Percentiles rank a stretch among this genome's conserved stretches.
Conservation (phyloP, 2,888 invertebrate genomes). For the Orchesella flavescens region DNA sequence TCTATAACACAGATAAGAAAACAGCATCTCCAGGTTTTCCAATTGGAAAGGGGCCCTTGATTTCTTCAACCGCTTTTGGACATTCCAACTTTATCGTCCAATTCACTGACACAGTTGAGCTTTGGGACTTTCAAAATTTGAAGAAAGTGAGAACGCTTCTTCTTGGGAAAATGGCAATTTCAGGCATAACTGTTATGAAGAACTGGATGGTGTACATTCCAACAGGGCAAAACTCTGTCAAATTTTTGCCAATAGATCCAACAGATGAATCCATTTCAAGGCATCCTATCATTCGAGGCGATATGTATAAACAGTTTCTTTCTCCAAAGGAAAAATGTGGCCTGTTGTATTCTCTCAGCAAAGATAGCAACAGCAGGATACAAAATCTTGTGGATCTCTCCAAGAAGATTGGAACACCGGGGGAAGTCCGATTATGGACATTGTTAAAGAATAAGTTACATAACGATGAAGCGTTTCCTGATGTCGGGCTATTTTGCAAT, state of each 20-base stretch:
- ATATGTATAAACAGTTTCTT: conserved; percentile 59
- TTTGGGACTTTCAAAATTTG: conserved; percentile 67
- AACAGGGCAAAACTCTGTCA: conserved; percentile 65
- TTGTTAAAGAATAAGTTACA: conserved; percentile 52
- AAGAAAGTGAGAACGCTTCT: conserved; percentile 67
- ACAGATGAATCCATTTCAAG: conserved; percentile 28
- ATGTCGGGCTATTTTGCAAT: conserved; percentile 45
- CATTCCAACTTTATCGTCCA: conserved; percentile 64
- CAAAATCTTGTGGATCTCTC: conserved; percentile 45
- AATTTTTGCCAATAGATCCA: conserved; percentile 66
- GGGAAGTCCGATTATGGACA: conserved; percentile 68
- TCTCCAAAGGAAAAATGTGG: conserved; percentile 56
- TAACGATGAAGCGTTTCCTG: conserved; percentile 12
- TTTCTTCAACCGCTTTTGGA: conserved; percentile 61
- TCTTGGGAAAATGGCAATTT: conserved; percentile 63
- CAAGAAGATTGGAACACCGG: conserved; percentile 56
- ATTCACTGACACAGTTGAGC: conserved; percentile 67
- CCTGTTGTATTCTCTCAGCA: conserved; percentile 42
- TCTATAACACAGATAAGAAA: conserved; percentile 71
- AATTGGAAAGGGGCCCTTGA: conserved; percentile 68
- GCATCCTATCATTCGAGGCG: conserved; percentile 40
- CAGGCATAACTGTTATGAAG: conserved; percentile 65
- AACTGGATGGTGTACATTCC: conserved; percentile 67
- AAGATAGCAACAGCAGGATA: conserved; percentile 33
- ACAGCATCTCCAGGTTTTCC: conserved; percentile 70